These are phyloP conservation scores for Cochlearius cochlearius DNA, from an alignment of 2,113 vertebrate genomes.

Conservation along the genomic window DNA sequence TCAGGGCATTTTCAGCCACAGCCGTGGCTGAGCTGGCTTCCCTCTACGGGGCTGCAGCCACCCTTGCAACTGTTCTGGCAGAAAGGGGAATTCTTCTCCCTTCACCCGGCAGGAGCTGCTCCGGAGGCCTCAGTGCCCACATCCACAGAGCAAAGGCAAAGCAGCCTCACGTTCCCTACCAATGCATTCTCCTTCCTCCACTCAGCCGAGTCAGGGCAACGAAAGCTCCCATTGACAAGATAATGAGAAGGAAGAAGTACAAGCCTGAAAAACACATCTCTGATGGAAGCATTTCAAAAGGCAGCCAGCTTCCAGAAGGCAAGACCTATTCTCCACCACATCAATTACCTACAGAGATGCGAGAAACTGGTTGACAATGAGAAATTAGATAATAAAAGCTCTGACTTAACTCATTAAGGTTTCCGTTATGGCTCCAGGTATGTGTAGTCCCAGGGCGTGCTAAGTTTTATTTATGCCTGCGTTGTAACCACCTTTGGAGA, in stretches of 20 bases:
- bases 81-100: background rate
- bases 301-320: conserved; percentile 13
- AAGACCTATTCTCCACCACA: background rate
- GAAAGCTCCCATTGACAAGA: background rate
- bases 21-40: background rate
- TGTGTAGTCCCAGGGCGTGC: background rate
- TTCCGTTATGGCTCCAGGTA: conserved; percentile 1
- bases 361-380: background rate
- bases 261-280: background rate
- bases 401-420: conserved; percentile 24
- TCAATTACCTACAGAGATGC: background rate
- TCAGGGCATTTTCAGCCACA: background rate
- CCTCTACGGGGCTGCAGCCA: background rate
- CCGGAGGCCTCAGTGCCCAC: background rate
- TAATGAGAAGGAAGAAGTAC: background rate
- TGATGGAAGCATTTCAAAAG: conserved; percentile 18
- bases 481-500: background rate
- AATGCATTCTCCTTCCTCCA: background rate
- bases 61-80: background rate
- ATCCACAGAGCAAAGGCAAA: background rate
- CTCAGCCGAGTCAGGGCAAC: background rate
- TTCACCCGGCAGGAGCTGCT: background rate
- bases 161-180: fast-evolving
- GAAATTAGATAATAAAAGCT: conserved; percentile 32
- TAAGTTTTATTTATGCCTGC: background rate